Evolutionary conservation across 2,888 invertebrate genomes (phyloP), one percentile per base, ranked within the genome.

Genomic region (Unio delphinus): DNA sequence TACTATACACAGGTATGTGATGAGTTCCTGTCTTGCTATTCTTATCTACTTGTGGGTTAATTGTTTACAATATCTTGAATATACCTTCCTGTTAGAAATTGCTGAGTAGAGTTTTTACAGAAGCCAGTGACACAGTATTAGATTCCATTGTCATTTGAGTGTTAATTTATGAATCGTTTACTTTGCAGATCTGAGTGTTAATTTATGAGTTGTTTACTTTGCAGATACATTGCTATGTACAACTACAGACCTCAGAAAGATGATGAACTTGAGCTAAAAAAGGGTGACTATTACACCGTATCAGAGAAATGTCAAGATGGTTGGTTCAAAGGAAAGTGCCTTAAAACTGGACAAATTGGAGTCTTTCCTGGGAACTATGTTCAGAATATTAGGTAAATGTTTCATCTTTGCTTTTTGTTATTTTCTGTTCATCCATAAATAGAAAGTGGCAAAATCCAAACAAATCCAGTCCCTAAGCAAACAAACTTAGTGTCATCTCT

Each of bases 261-360:
- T 61, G 99, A 99, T 90, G 99, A 99, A 91, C 91, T 99, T 76
- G 98, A 98, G 88, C 92, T 99, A 75, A 92, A 93, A 74, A 97
- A 98, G 90, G 96, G 97, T 67, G 98, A 99, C 90, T 89, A 89
- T 69, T 96, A 98, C 67, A 96, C 95, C 89, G 98, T 99, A 73
- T 92, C 97, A 90, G 98, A 99, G 92, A 97, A 97, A 90, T 99
- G 99, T 90, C 98, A 98, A 90, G 99, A 99, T 90, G 99, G 99
- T 80, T 99, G 99, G 99, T 99, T 94, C 92, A 97, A 98, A 83
- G 99, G 99, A 82, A 96, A 97, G 79, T 97, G 96, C 85, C 94
- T 97, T 85, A 82, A 83, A 58, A 80, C 85, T 11, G 86, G 85
- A 8, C 92, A 96, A 80, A 95, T 95, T 59, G 99, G 99, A 75